Conservation (phyloP, 2,797 vertebrate species). For the Diglossa cyanea region DNA sequence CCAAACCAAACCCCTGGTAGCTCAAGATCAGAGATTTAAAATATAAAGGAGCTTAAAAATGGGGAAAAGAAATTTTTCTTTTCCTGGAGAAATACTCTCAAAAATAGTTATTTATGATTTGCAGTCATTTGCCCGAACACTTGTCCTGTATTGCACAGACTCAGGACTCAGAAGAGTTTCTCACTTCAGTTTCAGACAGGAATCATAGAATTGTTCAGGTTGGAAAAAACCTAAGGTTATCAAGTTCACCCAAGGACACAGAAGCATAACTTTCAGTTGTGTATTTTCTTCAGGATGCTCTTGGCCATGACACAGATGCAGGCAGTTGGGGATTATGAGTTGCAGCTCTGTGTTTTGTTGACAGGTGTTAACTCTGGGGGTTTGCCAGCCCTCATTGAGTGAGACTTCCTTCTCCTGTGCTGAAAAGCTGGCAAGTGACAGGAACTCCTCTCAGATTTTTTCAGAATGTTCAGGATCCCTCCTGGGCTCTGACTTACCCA, state of each 20-base stretch:
- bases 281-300: not conserved
- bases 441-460: not conserved
- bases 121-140: not conserved
- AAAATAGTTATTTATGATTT: not conserved
- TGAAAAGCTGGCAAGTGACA: not conserved
- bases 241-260: not conserved
- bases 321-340: not conserved
- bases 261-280: not conserved
- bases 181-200: not conserved
- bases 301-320: not conserved
- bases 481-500: not conserved
- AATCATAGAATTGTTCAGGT: not conserved
- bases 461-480: not conserved
- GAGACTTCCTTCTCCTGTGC: not conserved
- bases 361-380: not conserved
- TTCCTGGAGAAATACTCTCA: not conserved
- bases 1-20: too few species aligned
- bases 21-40: not conserved
- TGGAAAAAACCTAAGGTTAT: not conserved
- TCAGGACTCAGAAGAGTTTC: not conserved
- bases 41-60: not conserved
- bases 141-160: rapidly evolving
- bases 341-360: not conserved
- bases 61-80: not conserved
- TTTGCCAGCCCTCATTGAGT: not conserved